A percentile compares a stretch with the other conserved stretches of the same genome.
phyloP scores from a whole-genome alignment of 2,888 invertebrate genomes.

The Eupithecia vulgata region DNA sequence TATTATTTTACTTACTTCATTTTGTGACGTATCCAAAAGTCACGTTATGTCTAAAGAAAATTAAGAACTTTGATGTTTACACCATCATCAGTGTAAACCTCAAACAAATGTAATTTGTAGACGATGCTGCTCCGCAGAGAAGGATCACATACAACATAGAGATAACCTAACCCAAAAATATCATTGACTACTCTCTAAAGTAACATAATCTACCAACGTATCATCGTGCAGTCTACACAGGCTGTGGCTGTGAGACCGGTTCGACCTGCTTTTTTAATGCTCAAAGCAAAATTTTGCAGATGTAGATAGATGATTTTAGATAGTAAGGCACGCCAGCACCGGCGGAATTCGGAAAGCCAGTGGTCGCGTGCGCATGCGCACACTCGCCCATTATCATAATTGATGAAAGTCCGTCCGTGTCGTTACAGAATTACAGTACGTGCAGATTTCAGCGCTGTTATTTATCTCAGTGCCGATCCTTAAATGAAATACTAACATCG shows the following conservation, averaged over 20 bases:
- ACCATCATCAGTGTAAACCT: too few relatives aligned
- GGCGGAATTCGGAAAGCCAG: conserved; percentile 74
- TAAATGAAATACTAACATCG: neutral
- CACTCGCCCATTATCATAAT: conserved; percentile 74
- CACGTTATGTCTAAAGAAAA: too few relatives aligned
- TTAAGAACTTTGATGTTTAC: too few relatives aligned
- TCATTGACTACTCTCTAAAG: too few relatives aligned
- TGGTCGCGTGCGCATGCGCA: conserved; percentile 58
- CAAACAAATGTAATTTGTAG: too few relatives aligned
- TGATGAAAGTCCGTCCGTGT: conserved; percentile 72
- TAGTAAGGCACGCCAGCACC: conserved; percentile 19
- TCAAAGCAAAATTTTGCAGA: neutral
- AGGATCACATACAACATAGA: too few relatives aligned
- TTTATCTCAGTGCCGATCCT: conserved; percentile 14
- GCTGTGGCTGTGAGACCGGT: neutral
- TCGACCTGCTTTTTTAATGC: neutral
- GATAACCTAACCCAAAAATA: too few relatives aligned
- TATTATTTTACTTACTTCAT: too few relatives aligned
- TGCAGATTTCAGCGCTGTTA: conserved; percentile 22
- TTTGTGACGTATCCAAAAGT: too few relatives aligned
- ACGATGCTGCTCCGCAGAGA: neutral
- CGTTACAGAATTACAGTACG: conserved; percentile 42
- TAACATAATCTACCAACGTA: neutral
- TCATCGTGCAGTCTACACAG: neutral
- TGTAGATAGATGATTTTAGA: neutral